Evolutionary conservation across 2,113 vertebrate species (phyloP), one percentile per base, ranked within the genome.

Genomic region (Campylomormyrus tamandua): DNA sequence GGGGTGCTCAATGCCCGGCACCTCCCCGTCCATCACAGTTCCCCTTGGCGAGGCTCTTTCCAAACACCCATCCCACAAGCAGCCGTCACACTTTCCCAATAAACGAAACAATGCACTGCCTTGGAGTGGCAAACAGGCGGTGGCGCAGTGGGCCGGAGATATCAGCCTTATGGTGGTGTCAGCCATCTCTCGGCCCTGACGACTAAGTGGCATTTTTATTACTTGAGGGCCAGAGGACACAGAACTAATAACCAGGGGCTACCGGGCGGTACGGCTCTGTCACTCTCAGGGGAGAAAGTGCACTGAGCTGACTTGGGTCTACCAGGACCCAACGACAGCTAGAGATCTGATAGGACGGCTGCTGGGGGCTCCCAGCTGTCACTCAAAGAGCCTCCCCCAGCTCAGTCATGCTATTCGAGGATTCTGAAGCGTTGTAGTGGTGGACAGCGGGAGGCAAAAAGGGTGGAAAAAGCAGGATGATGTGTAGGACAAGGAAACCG

Each of bases 171-270:
- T 42, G 13, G 31, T 42, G 13, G 27, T 42, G 31, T 42, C 74
- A 77, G 62, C 62, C 70, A 42, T 80, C 74, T 80, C 58, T 17
- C 10, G 42, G 88, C 45, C 48, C 24, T 19, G 3, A 35, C 31
- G 4, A 53, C 39, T 45, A 53, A 84, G 89, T 87, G 87, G 50
- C 24, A 9, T 88, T 48, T 91, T 83, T 62, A 88, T 83, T 53
- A 89, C 49, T 70, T 48, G 21, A n/a, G 17, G 24, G 4, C 1
- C 86, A 74, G 87, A 62, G 58, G 87, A 88, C 62, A 50, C 87
- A 70, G 13, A 74, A 70, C 62, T 74, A 62, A 74, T 88, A 74
- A 74, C 62, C 88, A 56, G 70, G 49, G 27, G 49, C 35, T 62
- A 88, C 83, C 58, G 56, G 83, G 56, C 21, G 0, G 24, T n/a